Base-by-base conservation (phyloP, 2,888 invertebrate species). In the Frankliniella fusca region DNA sequence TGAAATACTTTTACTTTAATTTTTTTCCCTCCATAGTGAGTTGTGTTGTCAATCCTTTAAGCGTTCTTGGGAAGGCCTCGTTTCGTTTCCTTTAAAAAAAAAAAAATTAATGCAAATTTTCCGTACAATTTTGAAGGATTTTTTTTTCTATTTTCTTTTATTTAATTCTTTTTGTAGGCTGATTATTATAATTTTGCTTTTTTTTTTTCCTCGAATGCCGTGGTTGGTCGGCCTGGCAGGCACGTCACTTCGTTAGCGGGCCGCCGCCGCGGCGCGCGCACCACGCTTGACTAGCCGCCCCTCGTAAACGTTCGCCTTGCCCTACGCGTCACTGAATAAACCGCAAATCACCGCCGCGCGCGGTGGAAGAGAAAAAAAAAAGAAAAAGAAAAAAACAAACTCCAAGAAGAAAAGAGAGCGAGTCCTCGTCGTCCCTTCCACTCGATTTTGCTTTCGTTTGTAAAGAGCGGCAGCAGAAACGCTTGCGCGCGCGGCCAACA, bases 301-400 rank as follows among this genome's bases (percentile, higher is more conserved):
- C 61, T n/a, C 70, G 70, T 76, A 76, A 76, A 76, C 61, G 61
- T 38, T 61, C 61, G 54, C 54, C 38, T 38, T 38, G 38, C 38
- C 38, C 54, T 23, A 23, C 70, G 70, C n/a, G 70, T 76, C 70
- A 27, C 23, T 76, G 70, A 76, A 76, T 76, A 76, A 76, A 76
- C 70, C 70, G 70, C 70, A 76, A 76, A 76, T 76, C 70, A 76
- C 27, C 11, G 38, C 5, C 3, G 38, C 38, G 38, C 11, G 38
- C 5, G 38, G 38, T 5, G 38, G 38, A 5, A 3, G 70, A 76
- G 12, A 76, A 76, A 76, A 76, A 76, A 76, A 23, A 11, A 70
- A 11, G 27, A 27, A 76, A n/a, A 5, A 3, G 70, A 76, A 27
- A 76, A 76, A 76, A 76, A 76, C n/a, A n/a, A n/a, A n/a, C n/a